Conservation (phyloP, 1,140 invertebrate genomes). For the Rhopalosiphum maidis region DNA sequence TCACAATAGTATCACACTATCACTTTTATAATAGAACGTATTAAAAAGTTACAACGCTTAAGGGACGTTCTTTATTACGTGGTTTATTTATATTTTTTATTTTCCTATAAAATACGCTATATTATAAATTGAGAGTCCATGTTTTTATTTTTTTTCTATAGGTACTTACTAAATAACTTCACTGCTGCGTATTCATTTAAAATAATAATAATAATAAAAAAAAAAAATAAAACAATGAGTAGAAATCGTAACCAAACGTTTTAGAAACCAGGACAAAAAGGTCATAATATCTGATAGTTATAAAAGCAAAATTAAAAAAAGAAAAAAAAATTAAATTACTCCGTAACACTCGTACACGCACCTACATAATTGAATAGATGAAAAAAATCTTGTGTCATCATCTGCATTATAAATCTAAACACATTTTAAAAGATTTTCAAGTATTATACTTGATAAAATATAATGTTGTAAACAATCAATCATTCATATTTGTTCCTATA, state of each 20-base stretch:
- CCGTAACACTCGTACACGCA: no score
- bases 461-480: no score
- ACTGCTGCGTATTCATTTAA: not conserved
- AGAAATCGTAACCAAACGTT: not conserved
- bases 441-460: no score
- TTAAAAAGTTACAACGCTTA: not conserved
- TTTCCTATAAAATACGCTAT: not conserved
- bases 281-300: no score
- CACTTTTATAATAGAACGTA: constrained; percentile 17
- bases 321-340: no score
- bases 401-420: no score
- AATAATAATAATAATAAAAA: not conserved
- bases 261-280: not conserved
- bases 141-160: not conserved
- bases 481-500: no score
- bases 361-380: no score
- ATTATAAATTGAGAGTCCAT: not conserved
- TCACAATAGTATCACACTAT: not conserved
- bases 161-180: not conserved
- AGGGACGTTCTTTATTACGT: constrained; percentile 18
- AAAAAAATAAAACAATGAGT: no score
- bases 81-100: not conserved
- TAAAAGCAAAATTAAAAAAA: no score
- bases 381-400: no score
- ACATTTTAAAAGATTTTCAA: no score